Evolutionary conservation across 2,888 invertebrate species (phyloP), one percentile per base, ranked within the genome.

Genomic region (Apamea crenata): DNA sequence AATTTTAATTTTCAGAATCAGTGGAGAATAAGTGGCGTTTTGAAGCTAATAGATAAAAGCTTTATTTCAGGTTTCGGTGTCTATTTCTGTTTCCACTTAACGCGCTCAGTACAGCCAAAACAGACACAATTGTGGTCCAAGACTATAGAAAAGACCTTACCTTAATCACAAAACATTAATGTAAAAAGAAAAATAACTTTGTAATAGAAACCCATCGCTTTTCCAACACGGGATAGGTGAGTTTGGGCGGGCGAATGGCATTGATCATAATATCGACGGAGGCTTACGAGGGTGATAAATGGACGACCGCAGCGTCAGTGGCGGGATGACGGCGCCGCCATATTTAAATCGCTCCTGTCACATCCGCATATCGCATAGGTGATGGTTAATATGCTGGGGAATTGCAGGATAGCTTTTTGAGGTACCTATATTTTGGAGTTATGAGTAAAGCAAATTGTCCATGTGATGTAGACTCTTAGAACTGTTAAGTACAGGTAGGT

Each of bases 231-330:
- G 81, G 90, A 93, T 94, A 87, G 84, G 90, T 29, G 86, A 88
- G 85, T 77, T 86, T 88, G 92, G 92, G 93, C 93, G 92, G 93
- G 95, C 94, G 95, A 95, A 94, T 95, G 95, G 95, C 96, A 96
- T 96, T 96, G 96, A 96, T 96, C 96, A 96, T 96, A 96, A 96
- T 96, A 96, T 96, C 96, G 96, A 94, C 96, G 95, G 95, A 96
- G 96, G 96, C 96, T 96, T 96, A 96, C 94, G 92, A 91, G 94
- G 93, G 95, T 96, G 96, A 96, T 96, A 96, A 96, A 96, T 96
- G 96, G 95, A 91, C 94, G 95, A 94, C 94, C 95, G 92, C 95
- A 93, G 92, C 95, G 93, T 94, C 95, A 95, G 92, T 91, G 94
- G 93, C 93, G 94, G 95, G 95, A 95, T 95, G 96, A 95, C 92